Conservation (phyloP, 1,140 invertebrate species). For the Diorhabda sublineata region DNA sequence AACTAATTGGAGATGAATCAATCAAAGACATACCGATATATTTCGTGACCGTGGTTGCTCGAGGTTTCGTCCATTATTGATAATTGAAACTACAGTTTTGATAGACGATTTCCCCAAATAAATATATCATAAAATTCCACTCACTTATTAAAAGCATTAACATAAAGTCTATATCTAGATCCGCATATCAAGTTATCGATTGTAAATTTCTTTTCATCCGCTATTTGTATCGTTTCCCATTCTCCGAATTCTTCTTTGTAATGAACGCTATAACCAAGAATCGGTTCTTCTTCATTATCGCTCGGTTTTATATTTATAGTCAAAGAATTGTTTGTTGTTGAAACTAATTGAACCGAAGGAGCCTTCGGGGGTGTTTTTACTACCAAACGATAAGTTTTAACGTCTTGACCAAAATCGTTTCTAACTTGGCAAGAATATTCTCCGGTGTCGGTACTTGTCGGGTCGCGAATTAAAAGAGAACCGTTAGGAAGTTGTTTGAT, state of each 20-base stretch:
- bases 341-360: constrained; percentile 53
- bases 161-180: constrained; percentile 87
- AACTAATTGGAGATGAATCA: too few species aligned
- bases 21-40: constrained; percentile 4
- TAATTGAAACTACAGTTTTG: too few species aligned
- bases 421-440: constrained; percentile 89
- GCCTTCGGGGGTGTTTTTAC: constrained; percentile 54
- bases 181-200: constrained; percentile 84
- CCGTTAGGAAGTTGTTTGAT: constrained; percentile 82
- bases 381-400: constrained; percentile 83
- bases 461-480: constrained; percentile 82
- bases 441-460: constrained; percentile 83
- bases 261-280: constrained; percentile 84
- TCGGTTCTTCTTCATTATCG: constrained; percentile 66
- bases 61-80: background rate
- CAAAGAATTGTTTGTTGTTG: constrained; percentile 79
- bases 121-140: background rate
- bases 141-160: constrained; percentile 85
- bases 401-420: constrained; percentile 88
- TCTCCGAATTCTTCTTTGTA: constrained; percentile 91
- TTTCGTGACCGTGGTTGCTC: background rate
- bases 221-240: constrained; percentile 81
- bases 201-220: constrained; percentile 76
- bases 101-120: too few species aligned
- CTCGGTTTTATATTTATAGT: constrained; percentile 76